These are phyloP conservation scores for Galeopsomyia nigrocyanea DNA, from an alignment of 2,888 invertebrate genomes.

Conservation along the genomic window DNA sequence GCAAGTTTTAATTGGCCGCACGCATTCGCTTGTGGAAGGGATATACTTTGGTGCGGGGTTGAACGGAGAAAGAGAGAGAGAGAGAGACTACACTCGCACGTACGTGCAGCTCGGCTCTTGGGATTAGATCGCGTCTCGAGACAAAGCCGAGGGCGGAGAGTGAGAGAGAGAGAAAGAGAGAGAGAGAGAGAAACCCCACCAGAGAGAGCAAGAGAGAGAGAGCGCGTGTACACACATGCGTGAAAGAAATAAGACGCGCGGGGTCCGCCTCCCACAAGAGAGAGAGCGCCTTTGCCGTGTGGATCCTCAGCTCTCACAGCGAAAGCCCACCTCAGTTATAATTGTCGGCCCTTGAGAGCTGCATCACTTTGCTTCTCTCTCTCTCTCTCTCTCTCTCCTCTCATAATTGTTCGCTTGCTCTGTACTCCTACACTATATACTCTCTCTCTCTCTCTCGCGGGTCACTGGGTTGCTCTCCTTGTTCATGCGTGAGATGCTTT, in stretches of 20 bases:
- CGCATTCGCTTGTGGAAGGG: constrained; percentile 40
- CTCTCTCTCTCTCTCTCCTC: constrained; percentile 43
- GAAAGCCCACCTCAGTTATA: constrained; percentile 68
- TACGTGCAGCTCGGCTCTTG: neutral
- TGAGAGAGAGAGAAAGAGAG: constrained; percentile 46
- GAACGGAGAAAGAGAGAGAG: constrained; percentile 21
- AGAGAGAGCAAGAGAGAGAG: constrained; percentile 32
- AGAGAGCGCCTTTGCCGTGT: constrained; percentile 52
- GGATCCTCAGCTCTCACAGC: no score
- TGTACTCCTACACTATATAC: constrained; percentile 20
- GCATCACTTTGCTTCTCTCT: constrained; percentile 49
- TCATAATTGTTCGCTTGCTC: constrained; percentile 39
- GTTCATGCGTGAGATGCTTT: no score
- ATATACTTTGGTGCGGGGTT: constrained; percentile 30
- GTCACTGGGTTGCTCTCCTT: neutral
- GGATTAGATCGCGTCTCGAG: no score
- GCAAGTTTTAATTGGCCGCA: constrained; percentile 68
- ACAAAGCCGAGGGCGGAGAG: constrained; percentile 55
- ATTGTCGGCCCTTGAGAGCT: constrained; percentile 65
- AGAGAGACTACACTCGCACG: constrained; percentile 4
- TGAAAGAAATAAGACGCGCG: constrained; percentile 11
- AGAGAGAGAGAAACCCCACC: constrained; percentile 56
- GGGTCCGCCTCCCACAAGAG: constrained; percentile 63
- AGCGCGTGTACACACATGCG: constrained; percentile 17
- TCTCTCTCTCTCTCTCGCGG: neutral